phyloP scores from a whole-genome alignment of 2,797 vertebrate genomes.

The Xyrichtys novacula region DNA sequence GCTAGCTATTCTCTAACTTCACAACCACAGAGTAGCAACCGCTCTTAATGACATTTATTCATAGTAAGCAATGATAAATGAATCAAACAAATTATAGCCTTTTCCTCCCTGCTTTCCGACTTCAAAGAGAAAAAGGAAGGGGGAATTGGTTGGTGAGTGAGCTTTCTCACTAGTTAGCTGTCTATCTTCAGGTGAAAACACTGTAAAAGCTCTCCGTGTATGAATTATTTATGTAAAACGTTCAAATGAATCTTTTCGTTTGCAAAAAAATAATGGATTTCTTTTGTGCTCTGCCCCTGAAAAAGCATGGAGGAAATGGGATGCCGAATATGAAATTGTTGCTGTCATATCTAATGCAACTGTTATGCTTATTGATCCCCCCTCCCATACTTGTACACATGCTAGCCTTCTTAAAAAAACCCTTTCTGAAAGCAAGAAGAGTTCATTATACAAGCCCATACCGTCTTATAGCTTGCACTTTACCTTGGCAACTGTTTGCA shows the following conservation, averaged over 20 bases:
- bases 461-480: conserved; percentile 17
- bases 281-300: conserved; percentile 66
- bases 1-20: conserved; percentile 65
- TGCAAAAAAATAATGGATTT: conserved; percentile 77
- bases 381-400: conserved; percentile 38
- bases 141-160: conserved; percentile 33
- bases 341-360: conserved; percentile 74
- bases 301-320: conserved; percentile 71
- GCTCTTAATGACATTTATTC: conserved; percentile 72
- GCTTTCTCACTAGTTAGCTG: conserved; percentile 58
- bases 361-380: conserved; percentile 76
- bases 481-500: conserved; percentile 6
- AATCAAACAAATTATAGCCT: conserved; percentile 71
- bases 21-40: conserved; percentile 40
- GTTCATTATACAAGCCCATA: conserved; percentile 30
- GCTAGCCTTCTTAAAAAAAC: conserved; percentile 54
- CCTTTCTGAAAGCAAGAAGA: conserved; percentile 14
- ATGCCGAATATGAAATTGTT: conserved; percentile 79
- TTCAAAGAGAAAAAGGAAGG: conserved; percentile 60
- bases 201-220: conserved; percentile 67
- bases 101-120: conserved; percentile 35
- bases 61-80: conserved; percentile 69
- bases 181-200: conserved; percentile 78
- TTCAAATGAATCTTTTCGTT: conserved; percentile 75
- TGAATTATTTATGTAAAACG: conserved; percentile 83